A percentile compares a stretch with the other conserved stretches of the same genome.
These are phyloP conservation scores for Philypnodon macrostomus DNA, from an alignment of 2,797 vertebrate genomes.

Conservation along the genomic window DNA sequence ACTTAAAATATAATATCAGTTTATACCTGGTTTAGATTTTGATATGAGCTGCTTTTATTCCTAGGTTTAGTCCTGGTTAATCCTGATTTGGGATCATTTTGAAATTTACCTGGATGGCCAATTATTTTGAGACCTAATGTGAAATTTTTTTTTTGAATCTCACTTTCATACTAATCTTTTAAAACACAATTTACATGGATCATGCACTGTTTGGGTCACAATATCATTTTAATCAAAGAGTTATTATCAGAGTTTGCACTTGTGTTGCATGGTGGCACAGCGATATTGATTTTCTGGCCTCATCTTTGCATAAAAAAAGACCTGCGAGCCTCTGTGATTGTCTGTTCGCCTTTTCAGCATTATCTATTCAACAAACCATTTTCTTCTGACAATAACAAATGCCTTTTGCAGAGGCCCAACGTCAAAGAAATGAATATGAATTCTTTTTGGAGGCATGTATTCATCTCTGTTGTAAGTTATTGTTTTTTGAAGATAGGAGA, in stretches of 20 bases:
- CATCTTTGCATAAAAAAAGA: conserved; percentile 17
- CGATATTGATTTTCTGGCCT: conserved; percentile 27
- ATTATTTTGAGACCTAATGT: too few relatives aligned
- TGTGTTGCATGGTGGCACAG: conserved; percentile 7
- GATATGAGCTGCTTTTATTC: too few relatives aligned
- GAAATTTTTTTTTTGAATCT: too few relatives aligned
- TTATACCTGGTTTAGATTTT: too few relatives aligned
- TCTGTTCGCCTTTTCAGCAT: conserved; percentile 33
- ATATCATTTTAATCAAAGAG: conserved; percentile 11
- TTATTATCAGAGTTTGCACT: conserved; percentile 6
- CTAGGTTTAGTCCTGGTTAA: too few relatives aligned
- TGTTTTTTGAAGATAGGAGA: conserved; percentile 27
- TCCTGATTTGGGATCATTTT: too few relatives aligned
- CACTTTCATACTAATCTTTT: not conserved
- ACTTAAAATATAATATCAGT: too few relatives aligned
- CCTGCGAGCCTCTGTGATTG: conserved; percentile 26
- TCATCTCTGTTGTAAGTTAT: conserved; percentile 30
- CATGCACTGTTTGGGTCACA: not conserved
- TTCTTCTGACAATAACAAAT: conserved; percentile 61
- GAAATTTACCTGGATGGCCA: too few relatives aligned
- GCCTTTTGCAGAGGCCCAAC: conserved; percentile 24
- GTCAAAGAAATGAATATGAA: conserved; percentile 28
- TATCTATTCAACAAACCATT: conserved; percentile 51
- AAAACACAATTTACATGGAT: not conserved
- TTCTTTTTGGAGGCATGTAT: conserved; percentile 26